Base-by-base conservation (phyloP, 2,113 vertebrate species). In the Cygnus atratus region DNA sequence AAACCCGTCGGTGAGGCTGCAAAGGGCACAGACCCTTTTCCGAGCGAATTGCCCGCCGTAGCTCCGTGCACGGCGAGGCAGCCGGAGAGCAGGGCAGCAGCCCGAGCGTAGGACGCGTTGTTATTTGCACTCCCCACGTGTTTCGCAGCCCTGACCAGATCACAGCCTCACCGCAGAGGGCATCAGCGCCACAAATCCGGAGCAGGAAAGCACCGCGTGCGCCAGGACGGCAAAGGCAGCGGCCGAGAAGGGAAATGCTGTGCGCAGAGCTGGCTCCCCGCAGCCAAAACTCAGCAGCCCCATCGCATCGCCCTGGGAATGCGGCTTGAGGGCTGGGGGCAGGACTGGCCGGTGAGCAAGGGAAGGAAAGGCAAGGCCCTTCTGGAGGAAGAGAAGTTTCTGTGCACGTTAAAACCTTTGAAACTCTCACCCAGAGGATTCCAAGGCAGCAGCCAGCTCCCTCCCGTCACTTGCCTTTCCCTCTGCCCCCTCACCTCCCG, bases 171-270 rank as follows among this genome's bases (percentile, higher is more conserved):
- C 75, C 7, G 0, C 41, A 71, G 93, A 92, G 88, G 68, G 85
- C 88, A 90, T 43, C 63, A 55, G 89, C 3, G 0, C 39, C 24
- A 61, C 72, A 28, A 59, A n/a, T 3, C 33, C 3, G 0, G 55
- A 77, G 82, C 35, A 41, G 39, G 44, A 41, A 88, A 86, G 58
- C 43, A 26, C 28, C 0, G 0, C 0, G 1, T 39, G 21, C 0
- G 3, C 61, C 37, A 22, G 1, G 61, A 81, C 2, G 3, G 81
- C 77, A 58, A 67, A 73, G 13, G 62, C 73, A 50, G 50, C 3
- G 0, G 39, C 57, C 43, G 54, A n/a, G 58, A 67, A 5, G 73
- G 52, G 80, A 92, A 84, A 71, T 0, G 2, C 65, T 14, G 43
- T 15, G 48, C 26, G 17, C 43, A 68, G 57, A 63, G 65, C 76